A percentile compares a stretch with the other conserved stretches of the same genome.
Evolutionary conservation across 2,797 vertebrate genomes (phyloP).

Genomic region (Tarsius wallacei): DNA sequence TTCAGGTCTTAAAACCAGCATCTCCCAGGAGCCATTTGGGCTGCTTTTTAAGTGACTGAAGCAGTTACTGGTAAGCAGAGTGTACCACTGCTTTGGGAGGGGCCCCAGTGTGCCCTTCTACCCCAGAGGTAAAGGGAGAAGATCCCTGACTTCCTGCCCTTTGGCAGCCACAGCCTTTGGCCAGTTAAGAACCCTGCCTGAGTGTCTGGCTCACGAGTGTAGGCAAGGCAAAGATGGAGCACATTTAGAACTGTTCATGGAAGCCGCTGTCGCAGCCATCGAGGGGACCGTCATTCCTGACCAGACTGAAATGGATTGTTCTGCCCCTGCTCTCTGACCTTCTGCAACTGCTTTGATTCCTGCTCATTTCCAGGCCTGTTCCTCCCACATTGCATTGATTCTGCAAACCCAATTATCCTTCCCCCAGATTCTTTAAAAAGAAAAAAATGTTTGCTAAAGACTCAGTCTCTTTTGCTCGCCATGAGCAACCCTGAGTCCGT

Average conservation of each 20-base stretch:
- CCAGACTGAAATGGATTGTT: background rate
- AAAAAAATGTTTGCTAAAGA: slow-evolving; percentile 17
- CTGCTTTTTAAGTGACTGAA: background rate
- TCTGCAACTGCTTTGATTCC: background rate
- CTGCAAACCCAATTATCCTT: slow-evolving; percentile 2
- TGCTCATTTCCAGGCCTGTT: background rate
- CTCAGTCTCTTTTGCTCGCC: background rate
- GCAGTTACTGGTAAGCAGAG: background rate
- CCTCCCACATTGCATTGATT: background rate
- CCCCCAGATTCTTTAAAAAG: background rate
- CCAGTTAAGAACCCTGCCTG: background rate
- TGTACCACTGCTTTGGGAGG: background rate
- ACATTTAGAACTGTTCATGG: background rate
- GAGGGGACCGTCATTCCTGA: background rate
- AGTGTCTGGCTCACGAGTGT: background rate
- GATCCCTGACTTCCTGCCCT: background rate
- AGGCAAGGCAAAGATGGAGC: background rate
- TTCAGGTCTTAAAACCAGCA: background rate
- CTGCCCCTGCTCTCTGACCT: background rate
- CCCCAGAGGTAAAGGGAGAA: background rate
- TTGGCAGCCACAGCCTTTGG: background rate
- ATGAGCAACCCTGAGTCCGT: background rate
- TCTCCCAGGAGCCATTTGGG: background rate
- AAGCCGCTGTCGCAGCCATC: background rate
- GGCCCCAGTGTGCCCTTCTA: too few species aligned